These are phyloP conservation scores for Orthonychiurus folsomi DNA, from an alignment of 2,888 invertebrate genomes.

Conservation along the genomic window DNA sequence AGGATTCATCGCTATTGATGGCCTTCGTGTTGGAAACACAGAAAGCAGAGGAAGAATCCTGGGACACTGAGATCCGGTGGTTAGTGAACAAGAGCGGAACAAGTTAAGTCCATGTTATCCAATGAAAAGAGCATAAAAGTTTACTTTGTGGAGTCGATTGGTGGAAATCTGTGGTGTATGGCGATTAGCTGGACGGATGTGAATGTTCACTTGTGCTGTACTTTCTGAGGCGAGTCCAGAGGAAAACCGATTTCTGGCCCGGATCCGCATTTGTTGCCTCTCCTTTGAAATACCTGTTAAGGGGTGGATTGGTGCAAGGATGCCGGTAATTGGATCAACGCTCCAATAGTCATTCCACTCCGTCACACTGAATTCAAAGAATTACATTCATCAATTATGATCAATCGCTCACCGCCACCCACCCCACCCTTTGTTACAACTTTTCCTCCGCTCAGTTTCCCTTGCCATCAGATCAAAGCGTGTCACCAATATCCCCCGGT, in stretches of 20 bases:
- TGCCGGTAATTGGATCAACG: conserved; percentile 85
- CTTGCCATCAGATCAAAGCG: not conserved
- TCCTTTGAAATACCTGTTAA: conserved; percentile 51
- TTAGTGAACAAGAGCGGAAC: no score
- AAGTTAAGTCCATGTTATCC: not conserved
- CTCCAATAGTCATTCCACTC: conserved; percentile 76
- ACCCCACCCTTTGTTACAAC: no score
- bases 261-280: conserved; percentile 29
- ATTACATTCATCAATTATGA: not conserved
- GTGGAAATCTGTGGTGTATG: conserved; percentile 76
- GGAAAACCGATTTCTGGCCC: conserved; percentile 39
- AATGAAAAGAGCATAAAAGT: not conserved
- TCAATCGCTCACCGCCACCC: not conserved
- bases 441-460: not conserved
- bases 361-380: conserved; percentile 51
- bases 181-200: conserved; percentile 73
- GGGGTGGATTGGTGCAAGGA: conserved; percentile 70
- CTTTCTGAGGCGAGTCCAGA: conserved; percentile 52
- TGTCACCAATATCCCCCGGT: not conserved
- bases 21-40: no score
- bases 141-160: conserved; percentile 66
- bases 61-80: no score
- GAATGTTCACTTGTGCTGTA: conserved; percentile 61
- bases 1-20: no score
- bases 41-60: no score